These are phyloP conservation scores for Ennomos quercinarius DNA, from an alignment of 2,888 invertebrate species.

Conservation along the genomic window DNA sequence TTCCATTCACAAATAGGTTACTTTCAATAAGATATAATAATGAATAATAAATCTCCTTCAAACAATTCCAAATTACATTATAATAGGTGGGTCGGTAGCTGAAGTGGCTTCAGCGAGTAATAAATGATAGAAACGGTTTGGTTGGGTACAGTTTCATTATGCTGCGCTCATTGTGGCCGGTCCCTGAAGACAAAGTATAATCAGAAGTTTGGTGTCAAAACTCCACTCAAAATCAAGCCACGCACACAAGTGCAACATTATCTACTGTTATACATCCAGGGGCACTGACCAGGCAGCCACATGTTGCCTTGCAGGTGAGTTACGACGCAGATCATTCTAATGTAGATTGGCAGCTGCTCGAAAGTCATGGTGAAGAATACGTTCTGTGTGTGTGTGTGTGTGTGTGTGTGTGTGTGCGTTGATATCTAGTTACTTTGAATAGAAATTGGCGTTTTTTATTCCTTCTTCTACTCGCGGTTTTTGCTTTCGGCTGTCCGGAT, in stretches of 20 bases:
- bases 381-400: no score
- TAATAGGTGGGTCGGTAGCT: constrained; percentile 40
- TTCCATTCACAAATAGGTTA: constrained; percentile 40
- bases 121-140: constrained; percentile 59
- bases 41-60: constrained; percentile 43
- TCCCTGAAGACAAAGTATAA: constrained; percentile 47
- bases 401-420: no score
- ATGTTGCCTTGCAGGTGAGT: no score
- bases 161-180: constrained; percentile 60
- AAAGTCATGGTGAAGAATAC: no score
- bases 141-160: constrained; percentile 67
- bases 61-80: constrained; percentile 45
- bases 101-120: constrained; percentile 49
- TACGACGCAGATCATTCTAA: no score
- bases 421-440: no score
- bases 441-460: no score
- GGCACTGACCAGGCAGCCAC: no score
- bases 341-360: no score
- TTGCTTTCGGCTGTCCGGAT: no score
- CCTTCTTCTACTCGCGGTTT: no score
- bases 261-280: neutral
- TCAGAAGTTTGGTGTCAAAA: constrained; percentile 2
- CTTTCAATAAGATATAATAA: constrained; percentile 38
- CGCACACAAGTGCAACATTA: neutral
- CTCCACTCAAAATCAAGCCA: neutral